Evolutionary conservation across 2,888 invertebrate genomes (phyloP).

Genomic region (Pterostichus niger): DNA sequence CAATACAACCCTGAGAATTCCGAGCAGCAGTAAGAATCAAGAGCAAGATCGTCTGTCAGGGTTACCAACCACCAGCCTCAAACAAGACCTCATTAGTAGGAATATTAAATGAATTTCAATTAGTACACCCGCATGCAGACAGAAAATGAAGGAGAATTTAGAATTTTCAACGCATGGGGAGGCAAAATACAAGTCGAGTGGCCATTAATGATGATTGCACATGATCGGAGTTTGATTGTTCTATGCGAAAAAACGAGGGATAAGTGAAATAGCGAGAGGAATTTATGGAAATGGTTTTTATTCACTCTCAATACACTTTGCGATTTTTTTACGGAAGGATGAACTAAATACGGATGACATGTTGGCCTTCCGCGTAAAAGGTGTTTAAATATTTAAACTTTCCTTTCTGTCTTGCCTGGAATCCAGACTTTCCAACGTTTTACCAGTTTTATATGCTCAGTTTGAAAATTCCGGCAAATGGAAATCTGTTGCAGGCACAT

Average conservation of each 20-base stretch:
- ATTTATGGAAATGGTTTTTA: slow-evolving; percentile 56
- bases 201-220: slow-evolving; percentile 65
- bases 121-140: slow-evolving; percentile 70
- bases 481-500: too few species aligned
- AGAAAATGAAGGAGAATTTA: slow-evolving; percentile 26
- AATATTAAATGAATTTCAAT: slow-evolving; percentile 73
- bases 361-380: slow-evolving; percentile 16
- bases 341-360: slow-evolving; percentile 54
- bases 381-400: slow-evolving; percentile 49
- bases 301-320: slow-evolving; percentile 41
- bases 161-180: slow-evolving; percentile 8
- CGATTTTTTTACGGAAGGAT: slow-evolving; percentile 47
- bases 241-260: slow-evolving; percentile 40
- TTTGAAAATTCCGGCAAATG: too few species aligned
- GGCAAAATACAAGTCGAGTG: slow-evolving; percentile 43
- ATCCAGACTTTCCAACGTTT: background rate
- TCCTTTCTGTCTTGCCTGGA: slow-evolving; percentile 17
- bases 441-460: background rate
- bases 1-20: background rate
- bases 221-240: slow-evolving; percentile 65
- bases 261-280: slow-evolving; percentile 55
- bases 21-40: background rate
- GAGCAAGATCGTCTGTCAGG: background rate
- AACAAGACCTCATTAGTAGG: slow-evolving; percentile 73
- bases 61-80: slow-evolving; percentile 49